Evolutionary conservation across 64 coral and sea anemone genomes (phyloP).

Genomic region (Platygyra sinensis): DNA sequence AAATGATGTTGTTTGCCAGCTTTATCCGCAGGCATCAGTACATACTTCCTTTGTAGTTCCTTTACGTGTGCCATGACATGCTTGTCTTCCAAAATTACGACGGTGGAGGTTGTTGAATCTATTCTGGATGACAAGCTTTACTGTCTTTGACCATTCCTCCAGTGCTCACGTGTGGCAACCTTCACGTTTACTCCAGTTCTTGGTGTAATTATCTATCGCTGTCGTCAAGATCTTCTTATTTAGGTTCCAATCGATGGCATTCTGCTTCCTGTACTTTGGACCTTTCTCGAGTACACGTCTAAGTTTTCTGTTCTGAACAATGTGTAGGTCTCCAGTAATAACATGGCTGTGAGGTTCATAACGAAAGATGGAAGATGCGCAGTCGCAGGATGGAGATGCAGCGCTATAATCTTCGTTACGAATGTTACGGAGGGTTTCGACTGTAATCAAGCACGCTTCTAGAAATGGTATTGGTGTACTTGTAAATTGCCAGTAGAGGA

Average conservation of each 20-base stretch:
- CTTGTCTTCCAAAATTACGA: too few species aligned
- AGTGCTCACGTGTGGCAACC: too few species aligned
- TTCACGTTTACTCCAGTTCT: too few species aligned
- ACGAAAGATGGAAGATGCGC: constrained; percentile 23
- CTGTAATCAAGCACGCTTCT: constrained; percentile 40
- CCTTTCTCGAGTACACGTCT: constrained; percentile 16
- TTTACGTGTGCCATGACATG: constrained; percentile 4
- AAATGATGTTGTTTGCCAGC: constrained; percentile 37
- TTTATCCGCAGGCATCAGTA: constrained; percentile 37
- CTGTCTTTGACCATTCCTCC: constrained; percentile 20
- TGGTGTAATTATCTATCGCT: not conserved
- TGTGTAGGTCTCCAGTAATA: constrained; percentile 33
- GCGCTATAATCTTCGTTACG: not conserved
- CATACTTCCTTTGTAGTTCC: not conserved
- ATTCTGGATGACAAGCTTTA: not conserved
- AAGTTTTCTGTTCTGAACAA: constrained; percentile 22
- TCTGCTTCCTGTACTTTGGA: constrained; percentile 29
- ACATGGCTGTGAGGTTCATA: too few species aligned
- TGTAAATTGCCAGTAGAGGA: too few species aligned
- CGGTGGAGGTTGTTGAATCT: too few species aligned
- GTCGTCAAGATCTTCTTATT: not conserved
- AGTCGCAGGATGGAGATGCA: not conserved
- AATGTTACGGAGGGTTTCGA: constrained; percentile 6
- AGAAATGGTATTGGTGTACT: constrained; percentile 1
- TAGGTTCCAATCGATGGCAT: constrained; percentile 24